These are phyloP conservation scores for Ditula angustiorana DNA, from an alignment of 2,888 invertebrate genomes.

Conservation along the genomic window DNA sequence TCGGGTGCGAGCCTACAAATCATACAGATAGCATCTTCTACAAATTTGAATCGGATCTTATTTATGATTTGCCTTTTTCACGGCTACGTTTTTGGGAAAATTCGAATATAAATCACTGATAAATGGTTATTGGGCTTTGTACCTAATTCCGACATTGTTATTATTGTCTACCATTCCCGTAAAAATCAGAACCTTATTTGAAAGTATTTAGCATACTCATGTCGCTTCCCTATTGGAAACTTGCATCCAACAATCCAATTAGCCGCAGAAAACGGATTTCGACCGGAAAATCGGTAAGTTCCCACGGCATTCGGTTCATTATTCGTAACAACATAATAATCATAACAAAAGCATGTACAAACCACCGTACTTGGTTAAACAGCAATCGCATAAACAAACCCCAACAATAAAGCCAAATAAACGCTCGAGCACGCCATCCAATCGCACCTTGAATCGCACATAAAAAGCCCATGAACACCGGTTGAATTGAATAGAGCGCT, in stretches of 20 bases:
- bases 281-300: conserved; percentile 55
- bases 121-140: conserved; percentile 77
- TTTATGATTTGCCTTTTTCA: conserved; percentile 86
- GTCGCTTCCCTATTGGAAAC: conserved; percentile 57
- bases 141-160: conserved; percentile 70
- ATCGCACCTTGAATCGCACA: conserved; percentile 86
- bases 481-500: conserved; percentile 81
- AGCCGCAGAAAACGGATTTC: conserved; percentile 25
- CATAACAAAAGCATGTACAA: conserved; percentile 82
- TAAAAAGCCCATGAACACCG: conserved; percentile 83
- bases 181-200: conserved; percentile 1
- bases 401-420: conserved; percentile 85
- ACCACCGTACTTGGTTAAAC: conserved; percentile 84
- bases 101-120: conserved; percentile 81
- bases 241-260: conserved; percentile 28
- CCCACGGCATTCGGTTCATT: conserved; percentile 71
- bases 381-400: conserved; percentile 86
- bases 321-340: conserved; percentile 82
- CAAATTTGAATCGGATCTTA: conserved; percentile 87
- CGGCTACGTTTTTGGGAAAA: conserved; percentile 83
- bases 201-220: conserved; percentile 6
- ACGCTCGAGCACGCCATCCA: conserved; percentile 85
- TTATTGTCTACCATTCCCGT: conserved; percentile 33
- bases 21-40: conserved; percentile 85
- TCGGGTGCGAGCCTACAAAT: conserved; percentile 84